Percentiles rank a stretch among this genome's conserved stretches.
phyloP scores from a whole-genome alignment of 2,797 vertebrate genomes.

The Hippocampus kuda region DNA sequence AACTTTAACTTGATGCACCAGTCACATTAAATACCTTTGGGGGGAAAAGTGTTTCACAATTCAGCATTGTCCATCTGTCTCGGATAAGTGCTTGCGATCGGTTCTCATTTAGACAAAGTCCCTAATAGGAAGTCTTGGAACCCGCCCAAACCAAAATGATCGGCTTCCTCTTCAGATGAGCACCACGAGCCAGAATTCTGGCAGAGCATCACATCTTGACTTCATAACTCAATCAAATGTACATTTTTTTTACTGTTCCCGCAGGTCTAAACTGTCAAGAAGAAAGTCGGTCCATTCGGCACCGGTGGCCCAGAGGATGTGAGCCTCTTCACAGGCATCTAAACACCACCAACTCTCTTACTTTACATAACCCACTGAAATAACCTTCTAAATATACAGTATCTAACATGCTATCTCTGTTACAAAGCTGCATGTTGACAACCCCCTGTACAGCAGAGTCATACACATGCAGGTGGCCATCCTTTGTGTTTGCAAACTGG shows the following conservation, averaged over 20 bases:
- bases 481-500: background rate
- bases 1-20: background rate
- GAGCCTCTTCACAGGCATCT: constrained; percentile 45
- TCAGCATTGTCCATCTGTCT: too few species aligned
- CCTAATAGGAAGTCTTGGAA: background rate
- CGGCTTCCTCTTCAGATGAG: background rate
- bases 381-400: constrained; percentile 2
- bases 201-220: background rate
- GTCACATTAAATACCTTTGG: too few species aligned
- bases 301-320: constrained; percentile 83
- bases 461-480: background rate
- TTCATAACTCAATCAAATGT: background rate
- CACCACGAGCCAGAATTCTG: too few species aligned
- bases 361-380: constrained; percentile 33
- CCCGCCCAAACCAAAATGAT: background rate
- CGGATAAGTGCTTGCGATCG: background rate
- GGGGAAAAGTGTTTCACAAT: too few species aligned
- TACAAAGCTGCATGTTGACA: constrained; percentile 5
- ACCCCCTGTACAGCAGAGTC: background rate
- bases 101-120: background rate
- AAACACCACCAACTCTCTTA: constrained; percentile 32
- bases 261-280: constrained; percentile 92
- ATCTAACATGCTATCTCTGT: background rate
- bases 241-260: background rate
- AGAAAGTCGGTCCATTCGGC: constrained; percentile 82